These are phyloP conservation scores for Procambarus clarkii DNA, from an alignment of 1,140 invertebrate genomes.

Conservation along the genomic window DNA sequence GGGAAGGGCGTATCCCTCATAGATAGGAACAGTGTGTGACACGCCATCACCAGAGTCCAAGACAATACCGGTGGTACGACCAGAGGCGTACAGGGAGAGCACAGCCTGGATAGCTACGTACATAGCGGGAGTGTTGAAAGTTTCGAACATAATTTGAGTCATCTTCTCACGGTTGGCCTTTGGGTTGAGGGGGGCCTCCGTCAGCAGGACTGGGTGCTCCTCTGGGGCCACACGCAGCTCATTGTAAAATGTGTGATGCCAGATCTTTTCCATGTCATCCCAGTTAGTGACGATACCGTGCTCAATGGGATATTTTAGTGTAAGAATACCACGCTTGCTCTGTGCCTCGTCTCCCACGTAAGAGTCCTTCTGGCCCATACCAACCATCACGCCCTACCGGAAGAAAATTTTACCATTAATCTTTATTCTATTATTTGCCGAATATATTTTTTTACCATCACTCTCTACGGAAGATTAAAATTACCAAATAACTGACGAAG, in stretches of 20 bases:
- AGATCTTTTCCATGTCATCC: constrained; percentile 66
- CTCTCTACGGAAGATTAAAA: not conserved
- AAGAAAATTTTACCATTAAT: not conserved
- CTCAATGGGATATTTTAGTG: constrained; percentile 60
- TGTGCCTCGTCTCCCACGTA: constrained; percentile 60
- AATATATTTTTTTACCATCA: not conserved
- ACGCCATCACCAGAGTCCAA: constrained; percentile 60
- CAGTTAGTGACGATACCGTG: constrained; percentile 63
- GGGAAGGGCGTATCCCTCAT: constrained; percentile 57
- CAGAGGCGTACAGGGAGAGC: constrained; percentile 62
- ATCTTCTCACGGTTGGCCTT: constrained; percentile 64
- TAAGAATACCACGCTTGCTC: constrained; percentile 62
- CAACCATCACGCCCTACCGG: constrained; percentile 53
- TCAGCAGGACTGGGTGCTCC: constrained; percentile 59
- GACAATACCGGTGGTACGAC: constrained; percentile 59
- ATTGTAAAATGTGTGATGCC: constrained; percentile 63
- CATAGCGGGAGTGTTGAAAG: constrained; percentile 65
- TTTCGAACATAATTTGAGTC: constrained; percentile 64
- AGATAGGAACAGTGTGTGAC: constrained; percentile 57
- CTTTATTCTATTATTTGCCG: too few species aligned
- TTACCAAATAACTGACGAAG: too few species aligned
- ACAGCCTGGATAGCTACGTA: constrained; percentile 63
- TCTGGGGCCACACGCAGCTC: constrained; percentile 55
- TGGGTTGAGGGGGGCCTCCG: constrained; percentile 61
- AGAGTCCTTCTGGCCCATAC: constrained; percentile 59